Conservation (phyloP, 2,113 vertebrate species). For the Siniperca chuatsi region DNA sequence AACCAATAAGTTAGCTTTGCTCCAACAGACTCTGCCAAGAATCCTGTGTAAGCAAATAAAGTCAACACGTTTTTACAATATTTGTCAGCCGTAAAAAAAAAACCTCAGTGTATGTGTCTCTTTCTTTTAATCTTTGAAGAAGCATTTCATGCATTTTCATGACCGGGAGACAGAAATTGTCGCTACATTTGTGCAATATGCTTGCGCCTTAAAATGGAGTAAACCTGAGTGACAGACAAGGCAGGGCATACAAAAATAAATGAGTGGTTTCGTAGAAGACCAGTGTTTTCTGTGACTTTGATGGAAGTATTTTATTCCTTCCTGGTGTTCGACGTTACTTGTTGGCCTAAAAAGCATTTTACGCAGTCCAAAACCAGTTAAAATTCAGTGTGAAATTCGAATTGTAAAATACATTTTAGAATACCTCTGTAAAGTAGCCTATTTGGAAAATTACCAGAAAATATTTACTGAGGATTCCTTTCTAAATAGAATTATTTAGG, state of each 20-base stretch:
- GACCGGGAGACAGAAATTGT: not conserved
- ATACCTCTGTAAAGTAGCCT: not conserved
- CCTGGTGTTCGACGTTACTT: not conserved
- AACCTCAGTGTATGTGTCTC: too few relatives aligned
- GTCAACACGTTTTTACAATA: too few relatives aligned
- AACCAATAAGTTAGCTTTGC: not conserved
- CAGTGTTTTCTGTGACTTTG: not conserved
- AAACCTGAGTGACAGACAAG: not conserved
- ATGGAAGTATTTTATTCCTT: not conserved
- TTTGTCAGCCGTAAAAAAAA: too few relatives aligned
- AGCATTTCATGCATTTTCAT: not conserved
- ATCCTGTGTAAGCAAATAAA: too few relatives aligned
- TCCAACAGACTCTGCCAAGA: not conserved
- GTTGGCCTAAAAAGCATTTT: not conserved
- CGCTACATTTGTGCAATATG: not conserved
- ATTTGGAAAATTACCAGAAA: not conserved
- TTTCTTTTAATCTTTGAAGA: too few relatives aligned
- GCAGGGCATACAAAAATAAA: not conserved
- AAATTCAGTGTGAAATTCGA: too few relatives aligned
- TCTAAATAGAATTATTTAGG: not conserved
- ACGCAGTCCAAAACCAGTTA: too few relatives aligned
- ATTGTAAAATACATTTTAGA: too few relatives aligned
- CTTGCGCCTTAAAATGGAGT: not conserved
- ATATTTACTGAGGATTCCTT: not conserved
- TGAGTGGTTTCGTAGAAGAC: not conserved